A percentile compares a stretch with the other conserved stretches of the same genome.
Evolutionary conservation across 2,888 invertebrate species (phyloP).

Genomic region (Lacanobia oleracea): DNA sequence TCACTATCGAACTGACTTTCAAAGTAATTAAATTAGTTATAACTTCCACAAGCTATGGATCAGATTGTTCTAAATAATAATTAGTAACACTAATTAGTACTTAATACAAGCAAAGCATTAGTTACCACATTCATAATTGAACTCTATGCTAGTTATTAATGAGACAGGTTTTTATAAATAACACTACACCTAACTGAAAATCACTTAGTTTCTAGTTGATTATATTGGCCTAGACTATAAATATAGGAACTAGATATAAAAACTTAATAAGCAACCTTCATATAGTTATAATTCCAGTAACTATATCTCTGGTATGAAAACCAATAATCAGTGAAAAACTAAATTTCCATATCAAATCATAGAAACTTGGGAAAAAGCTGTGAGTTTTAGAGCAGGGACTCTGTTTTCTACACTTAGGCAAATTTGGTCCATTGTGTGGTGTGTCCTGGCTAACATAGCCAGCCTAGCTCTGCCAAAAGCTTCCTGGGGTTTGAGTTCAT

Average conservation of each 20-base stretch:
- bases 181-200: constrained; percentile 10
- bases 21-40: constrained; percentile 4
- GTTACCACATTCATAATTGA: constrained; percentile 16
- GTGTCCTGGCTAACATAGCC: too few relatives aligned
- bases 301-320: constrained; percentile 1
- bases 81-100: constrained; percentile 3
- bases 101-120: neutral
- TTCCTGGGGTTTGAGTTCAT: too few relatives aligned
- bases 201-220: constrained; percentile 31
- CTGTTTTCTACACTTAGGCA: too few relatives aligned
- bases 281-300: neutral
- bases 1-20: neutral
- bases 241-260: neutral
- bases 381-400: too few relatives aligned
- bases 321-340: neutral
- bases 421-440: too few relatives aligned
- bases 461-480: too few relatives aligned
- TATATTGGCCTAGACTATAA: constrained; percentile 16
- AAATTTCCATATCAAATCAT: neutral
- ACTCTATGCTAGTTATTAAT: constrained; percentile 1
- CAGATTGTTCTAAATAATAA: constrained; percentile 18
- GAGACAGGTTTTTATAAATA: neutral
- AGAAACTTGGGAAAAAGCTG: neutral
- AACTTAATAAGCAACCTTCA: constrained; percentile 19
- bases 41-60: neutral